Conservation (phyloP, 1,140 invertebrate species). For the Eueides isabella region DNA sequence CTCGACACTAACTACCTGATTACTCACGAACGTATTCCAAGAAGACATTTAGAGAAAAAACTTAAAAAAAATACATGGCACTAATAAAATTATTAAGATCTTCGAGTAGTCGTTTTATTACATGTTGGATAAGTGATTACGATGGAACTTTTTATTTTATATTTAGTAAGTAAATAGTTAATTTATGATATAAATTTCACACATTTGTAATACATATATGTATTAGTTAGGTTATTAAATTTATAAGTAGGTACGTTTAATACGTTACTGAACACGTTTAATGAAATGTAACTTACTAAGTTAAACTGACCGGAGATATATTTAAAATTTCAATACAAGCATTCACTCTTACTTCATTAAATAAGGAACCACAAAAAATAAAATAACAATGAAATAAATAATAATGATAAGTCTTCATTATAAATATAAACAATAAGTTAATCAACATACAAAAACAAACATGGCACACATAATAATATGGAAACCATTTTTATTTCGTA, state of each 20-base stretch:
- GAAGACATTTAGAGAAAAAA: slow-evolving; percentile 22
- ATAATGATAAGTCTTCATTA: background rate
- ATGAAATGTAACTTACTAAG: too few relatives aligned
- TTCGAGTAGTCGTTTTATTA: background rate
- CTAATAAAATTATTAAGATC: background rate
- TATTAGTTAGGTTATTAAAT: too few relatives aligned
- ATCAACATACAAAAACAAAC: background rate
- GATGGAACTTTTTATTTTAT: background rate
- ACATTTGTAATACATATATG: too few relatives aligned
- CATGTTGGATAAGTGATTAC: background rate
- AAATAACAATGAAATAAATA: too few relatives aligned
- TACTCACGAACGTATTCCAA: slow-evolving; percentile 17
- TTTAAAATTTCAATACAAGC: too few relatives aligned
- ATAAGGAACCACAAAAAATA: too few relatives aligned
- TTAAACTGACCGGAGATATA: too few relatives aligned
- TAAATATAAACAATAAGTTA: too few relatives aligned
- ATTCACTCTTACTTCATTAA: too few relatives aligned
- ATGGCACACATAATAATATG: background rate
- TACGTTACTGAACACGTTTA: too few relatives aligned
- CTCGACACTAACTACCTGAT: slow-evolving; percentile 27
- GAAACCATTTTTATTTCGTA: slow-evolving; percentile 19
- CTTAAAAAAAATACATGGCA: background rate
- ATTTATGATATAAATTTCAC: too few relatives aligned
- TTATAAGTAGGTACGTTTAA: too few relatives aligned
- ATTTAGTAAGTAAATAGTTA: background rate